These are phyloP conservation scores for Reticulitermes speratus DNA, from an alignment of 1,140 invertebrate genomes.

Conservation along the genomic window DNA sequence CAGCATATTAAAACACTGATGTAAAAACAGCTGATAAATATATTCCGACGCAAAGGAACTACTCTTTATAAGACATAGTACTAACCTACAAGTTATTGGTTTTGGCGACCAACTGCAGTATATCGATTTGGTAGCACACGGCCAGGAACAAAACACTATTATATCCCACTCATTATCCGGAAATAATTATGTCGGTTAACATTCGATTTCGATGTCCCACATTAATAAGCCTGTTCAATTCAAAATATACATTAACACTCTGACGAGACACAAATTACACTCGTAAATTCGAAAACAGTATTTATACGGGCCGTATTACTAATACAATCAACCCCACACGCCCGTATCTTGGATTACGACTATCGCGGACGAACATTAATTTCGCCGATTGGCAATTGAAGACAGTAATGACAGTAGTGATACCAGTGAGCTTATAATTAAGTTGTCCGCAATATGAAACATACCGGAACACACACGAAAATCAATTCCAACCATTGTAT, in stretches of 20 bases:
- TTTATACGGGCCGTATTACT: neutral
- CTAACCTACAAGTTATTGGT: neutral
- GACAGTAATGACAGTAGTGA: neutral
- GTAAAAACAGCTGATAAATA: too few species aligned
- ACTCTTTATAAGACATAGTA: too few species aligned
- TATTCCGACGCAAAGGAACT: too few species aligned
- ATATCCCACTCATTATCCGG: neutral
- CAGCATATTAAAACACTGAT: too few species aligned
- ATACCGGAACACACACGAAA: neutral
- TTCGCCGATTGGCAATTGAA: conserved; percentile 1
- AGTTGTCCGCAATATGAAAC: neutral
- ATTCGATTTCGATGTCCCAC: neutral
- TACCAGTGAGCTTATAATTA: neutral
- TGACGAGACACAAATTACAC: neutral
- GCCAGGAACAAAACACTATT: neutral
- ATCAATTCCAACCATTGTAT: neutral
- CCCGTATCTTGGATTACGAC: neutral
- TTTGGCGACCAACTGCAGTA: neutral
- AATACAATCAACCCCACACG: conserved; percentile 3
- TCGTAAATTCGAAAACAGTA: neutral
- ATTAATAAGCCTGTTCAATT: neutral
- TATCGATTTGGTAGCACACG: neutral
- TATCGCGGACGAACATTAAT: neutral
- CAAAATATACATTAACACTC: neutral
- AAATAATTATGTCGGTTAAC: neutral